Evolutionary conservation across 2,888 invertebrate species (phyloP).

Genomic region (Maniola hyperantus): DNA sequence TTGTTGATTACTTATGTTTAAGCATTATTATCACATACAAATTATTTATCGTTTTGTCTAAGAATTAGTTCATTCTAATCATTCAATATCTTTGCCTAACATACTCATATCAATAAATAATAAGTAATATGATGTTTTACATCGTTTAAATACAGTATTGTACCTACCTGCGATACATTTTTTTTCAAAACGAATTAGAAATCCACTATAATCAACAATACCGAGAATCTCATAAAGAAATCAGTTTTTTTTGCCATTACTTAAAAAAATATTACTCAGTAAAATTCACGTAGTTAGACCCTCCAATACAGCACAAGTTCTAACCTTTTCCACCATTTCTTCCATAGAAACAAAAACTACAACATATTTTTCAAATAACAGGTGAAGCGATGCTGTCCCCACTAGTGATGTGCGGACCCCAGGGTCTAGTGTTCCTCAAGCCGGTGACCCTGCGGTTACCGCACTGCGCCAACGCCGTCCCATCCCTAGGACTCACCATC

Average conservation of each 20-base stretch:
- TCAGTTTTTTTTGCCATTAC: too few species aligned
- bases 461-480: conserved; percentile 90
- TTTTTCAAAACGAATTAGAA: too few species aligned
- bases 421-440: conserved; percentile 93
- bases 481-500: conserved; percentile 88
- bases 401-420: conserved; percentile 98
- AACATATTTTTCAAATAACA: conserved; percentile 56
- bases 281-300: neutral
- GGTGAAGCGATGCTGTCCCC: conserved; percentile 98
- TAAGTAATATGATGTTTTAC: too few species aligned
- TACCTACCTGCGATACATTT: too few species aligned
- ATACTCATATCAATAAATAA: too few species aligned
- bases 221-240: too few species aligned
- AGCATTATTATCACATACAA: too few species aligned
- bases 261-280: too few species aligned
- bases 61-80: too few species aligned
- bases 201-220: too few species aligned
- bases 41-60: neutral
- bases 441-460: conserved; percentile 96
- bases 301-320: conserved; percentile 10
- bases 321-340: neutral
- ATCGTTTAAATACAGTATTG: too few species aligned
- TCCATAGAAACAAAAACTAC: neutral
- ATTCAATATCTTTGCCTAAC: neutral
- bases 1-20: too few species aligned